These are phyloP conservation scores for Triplophysa yarkandensis DNA, from an alignment of 2,797 vertebrate species.

Conservation along the genomic window DNA sequence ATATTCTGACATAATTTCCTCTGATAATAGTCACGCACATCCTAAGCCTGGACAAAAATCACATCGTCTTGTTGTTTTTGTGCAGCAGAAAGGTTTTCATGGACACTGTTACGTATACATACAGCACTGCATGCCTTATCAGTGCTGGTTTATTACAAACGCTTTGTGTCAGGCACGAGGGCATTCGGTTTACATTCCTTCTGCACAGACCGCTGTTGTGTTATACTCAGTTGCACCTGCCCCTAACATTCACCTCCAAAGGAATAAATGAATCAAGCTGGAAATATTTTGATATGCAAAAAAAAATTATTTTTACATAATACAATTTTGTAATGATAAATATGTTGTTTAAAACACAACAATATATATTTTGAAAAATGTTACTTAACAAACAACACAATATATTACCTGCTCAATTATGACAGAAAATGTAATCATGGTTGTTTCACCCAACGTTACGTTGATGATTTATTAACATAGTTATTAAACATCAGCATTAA, in stretches of 20 bases:
- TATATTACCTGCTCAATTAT: too few relatives aligned
- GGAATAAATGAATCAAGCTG: neutral
- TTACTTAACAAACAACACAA: too few relatives aligned
- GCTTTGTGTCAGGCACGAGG: slow-evolving; percentile 33
- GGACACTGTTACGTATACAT: neutral
- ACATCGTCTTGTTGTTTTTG: neutral
- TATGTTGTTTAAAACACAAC: too few relatives aligned
- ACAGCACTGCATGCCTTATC: neutral
- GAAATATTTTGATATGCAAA: too few relatives aligned
- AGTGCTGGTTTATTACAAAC: slow-evolving; percentile 12
- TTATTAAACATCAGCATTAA: too few relatives aligned
- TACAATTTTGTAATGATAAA: too few relatives aligned
- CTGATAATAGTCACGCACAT: neutral
- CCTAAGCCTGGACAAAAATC: neutral
- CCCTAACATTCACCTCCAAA: slow-evolving; percentile 27
- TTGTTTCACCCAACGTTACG: too few relatives aligned
- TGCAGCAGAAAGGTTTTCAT: neutral
- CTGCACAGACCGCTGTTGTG: slow-evolving; percentile 8
- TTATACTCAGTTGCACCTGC: slow-evolving; percentile 27
- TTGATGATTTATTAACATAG: too few relatives aligned
- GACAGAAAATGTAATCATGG: too few relatives aligned
- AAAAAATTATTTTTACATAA: too few relatives aligned
- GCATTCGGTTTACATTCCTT: slow-evolving; percentile 42
- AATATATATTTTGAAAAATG: too few relatives aligned
- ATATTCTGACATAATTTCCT: slow-evolving; percentile 14